These are phyloP conservation scores for Labeo catla DNA, from an alignment of 2,113 vertebrate species.

Conservation along the genomic window DNA sequence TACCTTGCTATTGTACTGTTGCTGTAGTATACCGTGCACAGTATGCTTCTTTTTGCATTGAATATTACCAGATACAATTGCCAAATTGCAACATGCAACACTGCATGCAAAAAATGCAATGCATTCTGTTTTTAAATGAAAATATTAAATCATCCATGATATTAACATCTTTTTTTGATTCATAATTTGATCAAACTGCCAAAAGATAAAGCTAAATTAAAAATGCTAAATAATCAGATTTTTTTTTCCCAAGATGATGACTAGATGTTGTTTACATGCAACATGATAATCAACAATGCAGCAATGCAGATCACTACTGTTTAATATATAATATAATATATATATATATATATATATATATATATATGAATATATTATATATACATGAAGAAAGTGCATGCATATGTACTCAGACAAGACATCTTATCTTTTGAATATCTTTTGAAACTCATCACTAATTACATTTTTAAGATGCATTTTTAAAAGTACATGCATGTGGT, in stretches of 20 bases:
- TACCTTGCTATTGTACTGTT: neutral
- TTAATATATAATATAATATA: too few relatives aligned
- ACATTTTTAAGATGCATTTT: too few relatives aligned
- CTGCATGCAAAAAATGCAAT: neutral
- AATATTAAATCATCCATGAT: neutral
- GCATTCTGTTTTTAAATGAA: neutral
- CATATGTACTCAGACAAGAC: too few relatives aligned
- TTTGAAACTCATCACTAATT: too few relatives aligned
- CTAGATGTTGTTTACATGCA: neutral
- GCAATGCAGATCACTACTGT: neutral
- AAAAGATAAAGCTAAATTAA: neutral
- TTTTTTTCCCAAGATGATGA: neutral
- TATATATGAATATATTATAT: too few relatives aligned
- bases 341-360: too few relatives aligned
- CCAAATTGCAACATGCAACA: neutral
- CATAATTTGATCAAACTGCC: neutral
- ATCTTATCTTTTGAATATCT: too few relatives aligned
- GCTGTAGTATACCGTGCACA: neutral
- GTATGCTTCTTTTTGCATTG: neutral
- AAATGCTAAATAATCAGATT: neutral
- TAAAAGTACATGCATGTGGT: too few relatives aligned
- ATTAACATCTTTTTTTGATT: neutral
- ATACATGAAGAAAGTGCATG: too few relatives aligned
- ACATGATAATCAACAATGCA: neutral
- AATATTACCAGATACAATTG: neutral